Percentiles rank a stretch among this genome's conserved stretches.
phyloP scores from a whole-genome alignment of 2,113 vertebrate genomes.

The Melanostigma gelatinosum region DNA sequence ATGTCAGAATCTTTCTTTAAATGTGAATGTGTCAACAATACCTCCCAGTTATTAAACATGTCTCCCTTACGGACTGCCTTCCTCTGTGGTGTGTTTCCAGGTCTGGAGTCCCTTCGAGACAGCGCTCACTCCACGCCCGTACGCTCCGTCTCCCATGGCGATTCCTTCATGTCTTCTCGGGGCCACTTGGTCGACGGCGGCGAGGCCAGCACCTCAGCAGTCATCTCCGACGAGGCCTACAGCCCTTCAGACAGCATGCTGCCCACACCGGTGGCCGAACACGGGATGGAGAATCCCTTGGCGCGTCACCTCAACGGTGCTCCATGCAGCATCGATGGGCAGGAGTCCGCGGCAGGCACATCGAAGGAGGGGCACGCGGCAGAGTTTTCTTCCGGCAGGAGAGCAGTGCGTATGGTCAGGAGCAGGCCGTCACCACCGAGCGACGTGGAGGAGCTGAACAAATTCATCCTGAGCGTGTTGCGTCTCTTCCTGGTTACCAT shows the following conservation, averaged over 20 bases:
- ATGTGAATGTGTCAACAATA: neutral
- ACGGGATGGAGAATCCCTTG: slow-evolving; percentile 87
- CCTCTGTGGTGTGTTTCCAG: slow-evolving; percentile 71
- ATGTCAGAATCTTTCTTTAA: neutral
- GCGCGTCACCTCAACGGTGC: slow-evolving; percentile 88
- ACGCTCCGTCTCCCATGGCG: slow-evolving; percentile 88
- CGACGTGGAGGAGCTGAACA: slow-evolving; percentile 91
- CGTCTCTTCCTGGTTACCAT: slow-evolving; percentile 95
- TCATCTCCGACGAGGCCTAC: slow-evolving; percentile 92
- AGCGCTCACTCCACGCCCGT: slow-evolving; percentile 94
- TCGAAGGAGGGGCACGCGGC: slow-evolving; percentile 74
- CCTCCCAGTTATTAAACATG: neutral
- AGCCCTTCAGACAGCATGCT: slow-evolving; percentile 92
- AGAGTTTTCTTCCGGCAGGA: slow-evolving; percentile 80
- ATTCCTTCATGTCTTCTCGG: slow-evolving; percentile 83
- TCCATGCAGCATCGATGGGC: slow-evolving; percentile 89
- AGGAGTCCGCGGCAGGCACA: slow-evolving; percentile 83
- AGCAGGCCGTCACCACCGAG: slow-evolving; percentile 55
- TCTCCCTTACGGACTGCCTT: slow-evolving; percentile 6
- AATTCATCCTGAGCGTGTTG: slow-evolving; percentile 94
- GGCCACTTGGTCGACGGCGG: slow-evolving; percentile 81
- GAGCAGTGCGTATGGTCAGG: slow-evolving; percentile 78
- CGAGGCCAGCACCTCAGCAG: slow-evolving; percentile 80
- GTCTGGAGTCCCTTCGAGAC: slow-evolving; percentile 93
- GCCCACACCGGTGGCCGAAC: slow-evolving; percentile 91